These are phyloP conservation scores for Ctenopoma multispine DNA, from an alignment of 2,797 vertebrate genomes.

Conservation along the genomic window DNA sequence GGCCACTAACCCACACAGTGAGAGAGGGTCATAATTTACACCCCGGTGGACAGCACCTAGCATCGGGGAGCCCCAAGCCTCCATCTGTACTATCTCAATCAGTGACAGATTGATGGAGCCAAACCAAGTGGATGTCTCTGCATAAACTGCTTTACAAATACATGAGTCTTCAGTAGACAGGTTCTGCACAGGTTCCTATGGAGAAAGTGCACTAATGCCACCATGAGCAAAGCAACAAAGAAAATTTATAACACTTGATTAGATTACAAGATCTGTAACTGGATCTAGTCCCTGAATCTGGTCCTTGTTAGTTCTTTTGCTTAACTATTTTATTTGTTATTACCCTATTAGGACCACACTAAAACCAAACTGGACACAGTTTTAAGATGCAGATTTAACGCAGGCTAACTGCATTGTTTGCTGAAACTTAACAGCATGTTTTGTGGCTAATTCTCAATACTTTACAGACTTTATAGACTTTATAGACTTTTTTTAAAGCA, in stretches of 20 bases:
- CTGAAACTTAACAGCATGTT: slow-evolving; percentile 36
- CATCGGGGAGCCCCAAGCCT: slow-evolving; percentile 85
- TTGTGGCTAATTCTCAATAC: background rate
- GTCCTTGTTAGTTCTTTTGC: slow-evolving; percentile 10
- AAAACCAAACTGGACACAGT: background rate
- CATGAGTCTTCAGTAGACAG: slow-evolving; percentile 52
- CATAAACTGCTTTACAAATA: slow-evolving; percentile 75
- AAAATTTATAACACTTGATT: slow-evolving; percentile 61
- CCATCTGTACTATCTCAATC: slow-evolving; percentile 89
- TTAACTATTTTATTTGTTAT: slow-evolving; percentile 9
- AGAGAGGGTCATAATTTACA: slow-evolving; percentile 91
- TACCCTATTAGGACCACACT: slow-evolving; percentile 6
- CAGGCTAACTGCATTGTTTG: background rate
- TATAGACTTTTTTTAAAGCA: slow-evolving; percentile 42
- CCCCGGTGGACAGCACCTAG: slow-evolving; percentile 86
- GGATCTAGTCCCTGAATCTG: slow-evolving; percentile 18
- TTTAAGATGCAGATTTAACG: background rate
- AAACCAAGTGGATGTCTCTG: slow-evolving; percentile 77
- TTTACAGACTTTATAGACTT: slow-evolving; percentile 15
- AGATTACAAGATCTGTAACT: slow-evolving; percentile 43
- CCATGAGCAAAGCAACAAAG: slow-evolving; percentile 56
- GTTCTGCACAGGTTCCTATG: slow-evolving; percentile 66
- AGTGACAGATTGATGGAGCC: slow-evolving; percentile 87
- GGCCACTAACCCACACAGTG: slow-evolving; percentile 94
- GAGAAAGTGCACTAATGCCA: slow-evolving; percentile 56